Evolutionary conservation across 2,797 vertebrate species (phyloP).

Genomic region (Tokudaia muenninki): DNA sequence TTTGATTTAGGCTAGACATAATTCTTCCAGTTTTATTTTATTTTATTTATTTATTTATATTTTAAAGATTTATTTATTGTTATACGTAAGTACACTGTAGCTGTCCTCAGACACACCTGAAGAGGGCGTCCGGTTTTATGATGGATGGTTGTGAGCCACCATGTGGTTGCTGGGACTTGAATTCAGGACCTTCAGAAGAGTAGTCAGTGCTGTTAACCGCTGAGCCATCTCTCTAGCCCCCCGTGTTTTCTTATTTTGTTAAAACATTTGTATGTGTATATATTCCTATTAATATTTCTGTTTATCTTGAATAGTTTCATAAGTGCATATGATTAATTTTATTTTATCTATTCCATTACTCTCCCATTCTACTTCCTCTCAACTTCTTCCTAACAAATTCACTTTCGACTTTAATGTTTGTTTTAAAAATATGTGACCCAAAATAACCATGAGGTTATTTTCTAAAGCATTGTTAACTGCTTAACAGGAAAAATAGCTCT

Average conservation of each 20-base stretch:
- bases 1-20: slow-evolving; percentile 12
- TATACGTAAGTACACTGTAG: too few relatives aligned
- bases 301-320: background rate
- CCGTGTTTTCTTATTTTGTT: slow-evolving; percentile 31
- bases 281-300: background rate
- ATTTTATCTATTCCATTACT: background rate
- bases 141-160: too few relatives aligned
- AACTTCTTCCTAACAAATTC: background rate
- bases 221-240: too few relatives aligned
- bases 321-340: background rate
- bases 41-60: too few relatives aligned
- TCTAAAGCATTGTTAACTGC: background rate
- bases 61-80: too few relatives aligned
- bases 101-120: too few relatives aligned
- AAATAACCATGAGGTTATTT: background rate
- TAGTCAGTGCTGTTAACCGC: too few relatives aligned
- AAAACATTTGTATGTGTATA: background rate
- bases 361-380: background rate
- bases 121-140: too few relatives aligned
- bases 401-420: background rate
- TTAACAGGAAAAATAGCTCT: background rate
- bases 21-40: background rate
- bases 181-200: too few relatives aligned
- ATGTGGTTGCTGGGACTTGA: too few relatives aligned
- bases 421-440: background rate